Base-by-base conservation (phyloP, 2,113 vertebrate genomes). In the Macquaria australasica region DNA sequence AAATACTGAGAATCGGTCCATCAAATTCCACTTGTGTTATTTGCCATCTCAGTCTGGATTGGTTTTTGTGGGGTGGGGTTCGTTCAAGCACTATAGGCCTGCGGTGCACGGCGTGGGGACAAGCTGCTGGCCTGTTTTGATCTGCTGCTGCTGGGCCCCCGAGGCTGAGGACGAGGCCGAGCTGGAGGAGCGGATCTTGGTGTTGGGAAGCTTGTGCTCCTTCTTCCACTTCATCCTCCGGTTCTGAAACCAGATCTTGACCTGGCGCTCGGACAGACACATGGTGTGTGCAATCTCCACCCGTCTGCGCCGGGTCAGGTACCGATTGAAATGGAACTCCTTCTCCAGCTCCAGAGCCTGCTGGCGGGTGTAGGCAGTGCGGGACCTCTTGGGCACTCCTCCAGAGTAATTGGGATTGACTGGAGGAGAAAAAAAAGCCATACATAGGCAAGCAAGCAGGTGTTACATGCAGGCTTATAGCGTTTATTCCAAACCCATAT, bases 241-340 rank as follows among this genome's bases (percentile, higher is more conserved):
- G 94, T 99, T 99, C 95, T 99, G 98, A 94, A 99, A 99, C 98
- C 98, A 99, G 89, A 99, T 99, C 96, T 99, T 99, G 90, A 99
- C 98, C 95, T 99, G 98, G 90, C 98, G 98, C 95, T 99, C 98
- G 5, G 98, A 98, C 90, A 99, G 95, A 89, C 98, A 99, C 95
- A 99, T 98, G 0, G 98, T 97, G 95, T 99, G 98, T 3, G 98
- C 98, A 79, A 99, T 99, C 95, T 99, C 98, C 92, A 99, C 98
- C 92, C 98, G 97, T 93, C 98, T 96, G 90, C 98, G 97, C 92
- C 98, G 96, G 93, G 98, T 99, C 96, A 99, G 97, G 97, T 99
- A 99, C 87, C 98, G 98, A 94, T 99, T 99, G 96, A 99, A 99
- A 91, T 99, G 98, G 91, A 99, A 99, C 92, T 99, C 98, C 95